Conservation (phyloP, 2,113 vertebrate genomes). For the Carettochelys insculpta region DNA sequence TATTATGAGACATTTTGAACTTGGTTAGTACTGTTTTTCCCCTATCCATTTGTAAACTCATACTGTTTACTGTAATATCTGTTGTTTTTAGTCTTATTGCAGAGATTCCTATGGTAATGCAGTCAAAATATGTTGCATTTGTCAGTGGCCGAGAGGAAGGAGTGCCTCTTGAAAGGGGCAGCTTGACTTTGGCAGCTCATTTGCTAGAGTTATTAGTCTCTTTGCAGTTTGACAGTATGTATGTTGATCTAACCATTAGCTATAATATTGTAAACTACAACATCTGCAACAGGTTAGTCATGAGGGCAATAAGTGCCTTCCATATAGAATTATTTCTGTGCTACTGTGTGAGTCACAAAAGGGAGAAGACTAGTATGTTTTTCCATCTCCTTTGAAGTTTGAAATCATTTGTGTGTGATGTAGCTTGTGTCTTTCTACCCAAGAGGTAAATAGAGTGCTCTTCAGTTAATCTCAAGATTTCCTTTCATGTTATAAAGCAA, state of each 20-base stretch:
- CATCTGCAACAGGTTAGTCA: background rate
- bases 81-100: conserved; percentile 20
- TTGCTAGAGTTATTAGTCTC: background rate
- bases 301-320: conserved; percentile 46
- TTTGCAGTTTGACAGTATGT: background rate
- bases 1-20: conserved; percentile 64
- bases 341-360: conserved; percentile 36
- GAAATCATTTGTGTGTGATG: background rate
- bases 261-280: background rate
- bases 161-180: background rate
- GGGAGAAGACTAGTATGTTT: conserved; percentile 55
- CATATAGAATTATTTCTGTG: background rate
- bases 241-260: background rate
- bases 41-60: conserved; percentile 23
- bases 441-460: background rate
- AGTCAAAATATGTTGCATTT: conserved; percentile 10
- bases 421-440: background rate
- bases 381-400: conserved; percentile 58
- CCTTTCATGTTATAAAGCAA: background rate
- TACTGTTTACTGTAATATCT: conserved; percentile 41
- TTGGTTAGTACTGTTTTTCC: conserved; percentile 46
- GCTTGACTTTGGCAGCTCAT: background rate
- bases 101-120: background rate
- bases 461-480: background rate
- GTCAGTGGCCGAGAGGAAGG: background rate